Evolutionary conservation across 2,797 vertebrate genomes (phyloP).

Genomic region (Coranthus polyacanthus): DNA sequence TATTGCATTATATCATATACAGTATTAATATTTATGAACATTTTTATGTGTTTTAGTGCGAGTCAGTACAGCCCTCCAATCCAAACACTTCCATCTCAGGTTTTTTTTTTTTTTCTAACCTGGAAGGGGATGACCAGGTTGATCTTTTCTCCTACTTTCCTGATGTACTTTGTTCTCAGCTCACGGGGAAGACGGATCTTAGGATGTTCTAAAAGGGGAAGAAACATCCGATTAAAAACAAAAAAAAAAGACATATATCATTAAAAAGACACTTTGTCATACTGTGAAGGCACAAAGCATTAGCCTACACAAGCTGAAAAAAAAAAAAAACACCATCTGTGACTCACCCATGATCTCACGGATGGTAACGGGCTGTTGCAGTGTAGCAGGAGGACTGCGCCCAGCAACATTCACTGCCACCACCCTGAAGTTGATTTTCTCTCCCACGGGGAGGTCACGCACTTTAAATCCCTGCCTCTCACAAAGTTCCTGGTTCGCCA

Average conservation of each 20-base stretch:
- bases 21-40: background rate
- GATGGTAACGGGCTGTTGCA: slow-evolving; percentile 90
- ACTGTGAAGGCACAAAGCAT: too few species aligned
- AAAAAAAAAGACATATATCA: too few species aligned
- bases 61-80: background rate
- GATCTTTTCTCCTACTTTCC: slow-evolving; percentile 89
- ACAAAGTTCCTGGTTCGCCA: slow-evolving; percentile 85
- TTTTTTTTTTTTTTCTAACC: slow-evolving; percentile 71
- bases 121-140: slow-evolving; percentile 94
- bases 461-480: slow-evolving; percentile 88
- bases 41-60: background rate
- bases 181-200: slow-evolving; percentile 93
- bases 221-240: background rate
- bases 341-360: slow-evolving; percentile 91
- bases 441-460: slow-evolving; percentile 89
- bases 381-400: slow-evolving; percentile 83
- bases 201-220: slow-evolving; percentile 85
- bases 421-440: slow-evolving; percentile 91
- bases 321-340: background rate
- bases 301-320: too few species aligned
- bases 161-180: slow-evolving; percentile 90
- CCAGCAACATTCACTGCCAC: slow-evolving; percentile 90
- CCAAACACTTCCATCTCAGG: background rate
- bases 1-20: too few species aligned
- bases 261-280: background rate